Percentiles rank a stretch among this genome's conserved stretches.
Conservation (phyloP, 1,140 invertebrate genomes). For the Drosophila neocordata region DNA sequence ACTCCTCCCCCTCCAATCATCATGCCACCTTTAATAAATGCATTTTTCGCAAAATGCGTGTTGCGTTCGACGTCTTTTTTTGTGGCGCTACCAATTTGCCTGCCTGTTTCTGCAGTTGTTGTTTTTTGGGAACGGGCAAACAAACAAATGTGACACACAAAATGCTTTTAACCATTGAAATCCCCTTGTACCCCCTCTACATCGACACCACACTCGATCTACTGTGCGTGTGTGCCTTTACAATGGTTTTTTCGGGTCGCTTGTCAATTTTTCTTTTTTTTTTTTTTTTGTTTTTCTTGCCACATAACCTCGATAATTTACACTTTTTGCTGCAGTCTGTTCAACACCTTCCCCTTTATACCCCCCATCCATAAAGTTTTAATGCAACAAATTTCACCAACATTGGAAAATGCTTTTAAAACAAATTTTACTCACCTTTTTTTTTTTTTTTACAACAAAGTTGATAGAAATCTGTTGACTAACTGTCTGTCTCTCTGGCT, state of each 20-base stretch:
- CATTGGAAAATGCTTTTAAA: slow-evolving; percentile 61
- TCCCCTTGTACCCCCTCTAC: not conserved
- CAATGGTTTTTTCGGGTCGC: slow-evolving; percentile 26
- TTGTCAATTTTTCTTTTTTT: slow-evolving; percentile 37
- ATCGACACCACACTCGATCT: not conserved
- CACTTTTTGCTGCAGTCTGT: slow-evolving; percentile 14
- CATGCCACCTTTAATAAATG: slow-evolving; percentile 47
- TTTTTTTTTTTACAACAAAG: slow-evolving; percentile 9
- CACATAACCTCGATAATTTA: slow-evolving; percentile 64
- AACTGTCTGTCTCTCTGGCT: slow-evolving; percentile 14
- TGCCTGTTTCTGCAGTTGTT: slow-evolving; percentile 31
- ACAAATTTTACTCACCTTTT: slow-evolving; percentile 39
- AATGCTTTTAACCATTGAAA: slow-evolving; percentile 25
- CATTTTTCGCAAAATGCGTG: slow-evolving; percentile 74
- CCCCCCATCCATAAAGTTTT: not conserved
- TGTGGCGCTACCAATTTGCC: slow-evolving; percentile 59
- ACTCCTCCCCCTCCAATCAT: not conserved
- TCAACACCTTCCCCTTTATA: no score
- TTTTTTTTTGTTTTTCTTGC: slow-evolving; percentile 6
- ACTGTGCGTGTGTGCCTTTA: slow-evolving; percentile 34
- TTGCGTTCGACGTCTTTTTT: slow-evolving; percentile 50
- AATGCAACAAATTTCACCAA: slow-evolving; percentile 21
- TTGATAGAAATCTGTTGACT: slow-evolving; percentile 58
- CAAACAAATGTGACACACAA: slow-evolving; percentile 62
- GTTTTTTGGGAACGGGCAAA: slow-evolving; percentile 26